Evolutionary conservation across 2,113 vertebrate genomes (phyloP).

Genomic region (Odocoileus hemionus): DNA sequence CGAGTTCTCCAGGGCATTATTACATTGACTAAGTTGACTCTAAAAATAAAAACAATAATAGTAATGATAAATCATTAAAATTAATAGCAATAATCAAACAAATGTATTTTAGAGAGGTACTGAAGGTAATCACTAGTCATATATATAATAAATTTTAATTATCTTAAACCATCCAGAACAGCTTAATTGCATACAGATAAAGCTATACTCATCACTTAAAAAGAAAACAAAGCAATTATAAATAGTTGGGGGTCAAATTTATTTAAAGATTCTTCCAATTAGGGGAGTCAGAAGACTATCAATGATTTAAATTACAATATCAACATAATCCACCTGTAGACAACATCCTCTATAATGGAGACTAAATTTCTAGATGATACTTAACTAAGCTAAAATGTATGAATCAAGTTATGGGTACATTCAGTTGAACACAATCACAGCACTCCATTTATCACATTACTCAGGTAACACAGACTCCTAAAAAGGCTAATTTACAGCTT

Average conservation of each 20-base stretch:
- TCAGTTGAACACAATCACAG: background rate
- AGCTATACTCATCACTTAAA: background rate
- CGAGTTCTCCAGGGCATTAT: conserved; percentile 86
- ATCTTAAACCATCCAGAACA: background rate
- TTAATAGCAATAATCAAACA: conserved; percentile 3
- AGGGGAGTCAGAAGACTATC: background rate
- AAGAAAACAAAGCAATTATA: conserved; percentile 18
- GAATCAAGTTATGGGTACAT: background rate
- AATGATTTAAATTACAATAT: background rate
- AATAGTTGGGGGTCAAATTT: background rate
- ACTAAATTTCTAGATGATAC: background rate
- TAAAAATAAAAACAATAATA: conserved; percentile 70
- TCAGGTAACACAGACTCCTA: background rate
- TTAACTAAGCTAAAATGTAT: conserved; percentile 11
- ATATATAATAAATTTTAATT: conserved; percentile 18
- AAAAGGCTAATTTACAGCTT: conserved; percentile 5
- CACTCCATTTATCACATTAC: background rate
- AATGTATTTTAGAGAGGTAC: background rate
- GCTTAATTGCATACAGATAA: background rate
- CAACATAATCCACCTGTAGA: conserved; percentile 11
- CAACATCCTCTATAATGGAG: background rate
- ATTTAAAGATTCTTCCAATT: background rate
- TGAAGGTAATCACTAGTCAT: background rate
- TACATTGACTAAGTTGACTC: conserved; percentile 89
- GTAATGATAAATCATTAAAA: conserved; percentile 29